A percentile compares a stretch with the other conserved stretches of the same genome.
phyloP scores from a whole-genome alignment of 2,888 invertebrate species.

The Anoplius nigerrimus region DNA sequence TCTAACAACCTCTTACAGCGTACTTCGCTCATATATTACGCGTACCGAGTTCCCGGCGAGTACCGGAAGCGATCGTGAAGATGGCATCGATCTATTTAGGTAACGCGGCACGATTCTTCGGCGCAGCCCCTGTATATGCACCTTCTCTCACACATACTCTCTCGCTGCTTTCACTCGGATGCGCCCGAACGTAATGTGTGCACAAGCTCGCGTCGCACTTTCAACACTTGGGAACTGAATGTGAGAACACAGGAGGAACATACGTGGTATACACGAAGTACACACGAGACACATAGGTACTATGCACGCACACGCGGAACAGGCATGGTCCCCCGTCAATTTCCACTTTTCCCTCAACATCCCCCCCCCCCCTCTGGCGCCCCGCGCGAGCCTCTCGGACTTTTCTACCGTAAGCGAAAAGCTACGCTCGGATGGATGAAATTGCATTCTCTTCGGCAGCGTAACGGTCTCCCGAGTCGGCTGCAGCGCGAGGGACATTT shows the following conservation, averaged over 20 bases:
- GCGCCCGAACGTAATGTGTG: background rate
- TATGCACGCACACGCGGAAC: conserved; percentile 1
- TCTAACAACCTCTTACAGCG: no score
- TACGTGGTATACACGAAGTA: no score
- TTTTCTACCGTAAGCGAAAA: conserved; percentile 39
- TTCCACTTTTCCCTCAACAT: conserved; percentile 37
- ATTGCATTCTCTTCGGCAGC: conserved; percentile 37
- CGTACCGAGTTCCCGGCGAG: no score
- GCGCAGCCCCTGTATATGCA: no score
- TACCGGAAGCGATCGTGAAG: no score
- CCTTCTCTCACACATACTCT: background rate
- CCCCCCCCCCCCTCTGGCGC: no score
- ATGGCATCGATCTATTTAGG: no score
- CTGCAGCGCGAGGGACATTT: conserved; percentile 21
- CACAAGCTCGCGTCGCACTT: conserved; percentile 11
- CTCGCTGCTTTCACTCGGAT: background rate
- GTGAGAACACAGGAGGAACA: no score
- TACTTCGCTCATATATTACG: no score
- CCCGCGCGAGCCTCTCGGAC: conserved; percentile 12
- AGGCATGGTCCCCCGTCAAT: conserved; percentile 22
- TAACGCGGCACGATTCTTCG: no score
- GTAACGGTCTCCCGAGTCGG: conserved; percentile 37
- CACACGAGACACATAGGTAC: no score
- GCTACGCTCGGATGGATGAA: conserved; percentile 24
- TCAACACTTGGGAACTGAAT: no score